Percentiles rank a stretch among this genome's conserved stretches.
phyloP scores from a whole-genome alignment of 2,113 vertebrate species.

The Hippocampus comes region DNA sequence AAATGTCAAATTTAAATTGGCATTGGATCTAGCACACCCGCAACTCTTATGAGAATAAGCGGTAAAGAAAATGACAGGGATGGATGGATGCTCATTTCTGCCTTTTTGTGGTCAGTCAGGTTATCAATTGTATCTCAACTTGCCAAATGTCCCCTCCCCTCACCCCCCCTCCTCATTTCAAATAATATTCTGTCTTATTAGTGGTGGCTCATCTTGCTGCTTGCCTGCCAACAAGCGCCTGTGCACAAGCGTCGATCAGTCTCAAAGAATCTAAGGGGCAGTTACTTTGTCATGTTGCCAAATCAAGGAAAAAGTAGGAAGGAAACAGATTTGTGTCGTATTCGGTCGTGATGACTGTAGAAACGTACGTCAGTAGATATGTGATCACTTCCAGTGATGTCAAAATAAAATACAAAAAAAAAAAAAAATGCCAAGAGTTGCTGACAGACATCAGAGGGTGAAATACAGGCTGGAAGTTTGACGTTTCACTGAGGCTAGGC shows the following conservation, averaged over 20 bases:
- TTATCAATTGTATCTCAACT: not conserved
- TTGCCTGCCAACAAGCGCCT: not conserved
- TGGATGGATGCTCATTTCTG: too few species aligned
- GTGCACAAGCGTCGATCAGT: not conserved
- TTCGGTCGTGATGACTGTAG: not conserved
- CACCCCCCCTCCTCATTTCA: constrained; percentile 33
- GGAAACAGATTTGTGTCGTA: not conserved
- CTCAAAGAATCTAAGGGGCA: not conserved
- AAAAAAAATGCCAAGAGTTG: not conserved
- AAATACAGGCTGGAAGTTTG: not conserved
- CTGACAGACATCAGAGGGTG: not conserved
- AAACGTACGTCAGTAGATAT: not conserved
- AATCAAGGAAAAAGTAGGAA: not conserved
- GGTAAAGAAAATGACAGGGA: too few species aligned
- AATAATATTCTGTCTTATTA: constrained; percentile 66
- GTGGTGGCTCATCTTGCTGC: constrained; percentile 35
- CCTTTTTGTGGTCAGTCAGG: not conserved
- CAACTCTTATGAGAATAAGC: too few species aligned
- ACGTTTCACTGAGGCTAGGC: not conserved
- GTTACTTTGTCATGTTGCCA: not conserved
- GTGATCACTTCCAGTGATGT: not conserved
- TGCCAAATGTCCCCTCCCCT: not conserved
- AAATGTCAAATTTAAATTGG: too few species aligned
- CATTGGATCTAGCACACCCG: too few species aligned
- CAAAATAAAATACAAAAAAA: not conserved